Evolutionary conservation across 2,797 vertebrate species (phyloP), one percentile per base, ranked within the genome.

Genomic region (Bryconaethiops microstoma): DNA sequence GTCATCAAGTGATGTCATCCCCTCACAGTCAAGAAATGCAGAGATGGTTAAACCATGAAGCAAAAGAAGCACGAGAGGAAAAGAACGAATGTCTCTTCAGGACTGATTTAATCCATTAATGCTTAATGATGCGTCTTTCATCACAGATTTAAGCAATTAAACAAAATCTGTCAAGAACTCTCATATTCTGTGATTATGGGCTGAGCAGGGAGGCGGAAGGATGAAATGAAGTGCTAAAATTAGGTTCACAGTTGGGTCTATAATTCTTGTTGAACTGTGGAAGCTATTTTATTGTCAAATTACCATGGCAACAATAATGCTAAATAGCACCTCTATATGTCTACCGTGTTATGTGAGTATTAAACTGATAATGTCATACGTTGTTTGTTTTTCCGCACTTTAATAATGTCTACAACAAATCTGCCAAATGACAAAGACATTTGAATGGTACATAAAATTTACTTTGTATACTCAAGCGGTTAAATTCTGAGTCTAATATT

Each of bases 1-100:
- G 21, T 80, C 62, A 67, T 74, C 10, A 5, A 17, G 35, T 57
- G 71, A 59, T 59, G 52, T 23, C 62, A 74, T 80, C 35, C 5
- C 23, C 25, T 2, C 23, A 7, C 39, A n/a, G 35, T 35, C 14
- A 55, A 19, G 4, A 52, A 52, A 54, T 35, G 14, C 13, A 52
- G 10, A 14, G 69, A 21, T 19, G 3, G 42, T 45, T 45, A 45
- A 23, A 23, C 7, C 4, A 48, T 16, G 4, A 50, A 12, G 17
- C n/a, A 71, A 71, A 52, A 40, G 29, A 4, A 42, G 45, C 23
- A 54, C 48, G 16, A 16, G 45, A 52, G 29, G 64, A 68, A 42
- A 52, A 9, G 25, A 50, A 48, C 7, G 2, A 50, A 50, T 14
- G 25, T 2, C 1, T 70, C 42, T 52, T 17, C 7, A 14, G 45